Base-by-base conservation (phyloP, 2,113 vertebrate genomes). In the Sapayoa aenigma region DNA sequence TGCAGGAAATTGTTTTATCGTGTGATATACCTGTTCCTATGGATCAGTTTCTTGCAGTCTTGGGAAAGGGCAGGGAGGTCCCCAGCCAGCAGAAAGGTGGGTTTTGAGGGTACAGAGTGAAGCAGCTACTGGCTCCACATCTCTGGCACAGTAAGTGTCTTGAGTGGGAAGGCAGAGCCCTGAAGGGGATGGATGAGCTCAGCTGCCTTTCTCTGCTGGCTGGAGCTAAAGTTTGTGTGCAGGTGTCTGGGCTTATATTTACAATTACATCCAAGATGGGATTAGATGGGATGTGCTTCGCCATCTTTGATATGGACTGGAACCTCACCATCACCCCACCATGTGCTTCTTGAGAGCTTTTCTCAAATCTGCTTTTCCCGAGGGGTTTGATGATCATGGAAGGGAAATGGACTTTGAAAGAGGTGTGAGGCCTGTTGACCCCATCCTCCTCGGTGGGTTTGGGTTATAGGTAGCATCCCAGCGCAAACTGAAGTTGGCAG, bases 321-420 rank as follows among this genome's bases (percentile, higher is more conserved):
- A 19, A 33, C 27, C 46, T 77, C 41, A 7, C 19, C 58, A 21
- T 33, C 41, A 13, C 37, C 37, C 62, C 59, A 42, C 21, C 31
- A 1, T 5, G 8, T 12, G 7, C 30, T 15, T 11, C 79, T 18
- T 13, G n/a, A 79, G 33, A 17, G 31, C 58, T 53, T 18, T 1
- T 19, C 63, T 73, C 46, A 30, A 0, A 30, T 11, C 41, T 62
- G 50, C 37, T 53, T 37, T 50, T 41, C 37, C n/a, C 9, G n/a
- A 23, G 60, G 17, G 49, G 41, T 3, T 41, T 42, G 7, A 0
- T 49, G 52, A 7, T 22, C 1, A 2, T 30, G 35, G 63, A 50
- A 50, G 24, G n/a, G 55, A 72, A 53, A 46, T 4, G 30, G 71
- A 47, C 37, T 71, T 35, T 14, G 46, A 58, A 14, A 58, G 31